A percentile compares a stretch with the other conserved stretches of the same genome.
Evolutionary conservation across 2,113 vertebrate species (phyloP).

Genomic region (Scytalopus superciliaris): DNA sequence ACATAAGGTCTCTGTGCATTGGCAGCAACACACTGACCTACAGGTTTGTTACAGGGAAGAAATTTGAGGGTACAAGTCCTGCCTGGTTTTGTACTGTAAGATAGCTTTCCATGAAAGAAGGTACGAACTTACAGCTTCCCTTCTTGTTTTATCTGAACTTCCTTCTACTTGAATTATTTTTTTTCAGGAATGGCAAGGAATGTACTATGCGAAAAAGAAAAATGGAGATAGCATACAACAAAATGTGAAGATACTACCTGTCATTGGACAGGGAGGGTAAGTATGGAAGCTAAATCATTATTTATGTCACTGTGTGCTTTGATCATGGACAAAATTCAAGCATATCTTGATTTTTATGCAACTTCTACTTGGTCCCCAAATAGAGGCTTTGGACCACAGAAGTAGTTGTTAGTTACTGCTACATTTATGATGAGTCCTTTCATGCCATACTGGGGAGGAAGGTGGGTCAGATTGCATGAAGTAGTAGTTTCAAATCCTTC

Average conservation of each 20-base stretch:
- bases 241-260: conserved; percentile 98
- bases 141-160: background rate
- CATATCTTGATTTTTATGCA: background rate
- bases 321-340: background rate
- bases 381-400: background rate
- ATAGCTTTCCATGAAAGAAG: background rate
- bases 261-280: conserved; percentile 97
- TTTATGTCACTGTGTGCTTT: background rate
- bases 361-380: background rate
- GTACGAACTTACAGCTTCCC: background rate
- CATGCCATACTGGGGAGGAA: background rate
- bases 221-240: conserved; percentile 94
- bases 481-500: background rate
- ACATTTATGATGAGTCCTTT: background rate
- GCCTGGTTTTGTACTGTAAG: background rate
- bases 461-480: background rate
- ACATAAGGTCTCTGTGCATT: background rate
- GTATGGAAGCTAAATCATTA: conserved; percentile 26
- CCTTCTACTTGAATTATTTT: background rate
- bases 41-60: background rate
- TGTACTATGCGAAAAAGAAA: conserved; percentile 94
- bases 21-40: background rate
- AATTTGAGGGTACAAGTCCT: background rate
- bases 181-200: conserved; percentile 95
- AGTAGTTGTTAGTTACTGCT: background rate